A percentile compares a stretch with the other conserved stretches of the same genome.
Conservation (phyloP, 2,113 vertebrate species). For the Grantiella picta region DNA sequence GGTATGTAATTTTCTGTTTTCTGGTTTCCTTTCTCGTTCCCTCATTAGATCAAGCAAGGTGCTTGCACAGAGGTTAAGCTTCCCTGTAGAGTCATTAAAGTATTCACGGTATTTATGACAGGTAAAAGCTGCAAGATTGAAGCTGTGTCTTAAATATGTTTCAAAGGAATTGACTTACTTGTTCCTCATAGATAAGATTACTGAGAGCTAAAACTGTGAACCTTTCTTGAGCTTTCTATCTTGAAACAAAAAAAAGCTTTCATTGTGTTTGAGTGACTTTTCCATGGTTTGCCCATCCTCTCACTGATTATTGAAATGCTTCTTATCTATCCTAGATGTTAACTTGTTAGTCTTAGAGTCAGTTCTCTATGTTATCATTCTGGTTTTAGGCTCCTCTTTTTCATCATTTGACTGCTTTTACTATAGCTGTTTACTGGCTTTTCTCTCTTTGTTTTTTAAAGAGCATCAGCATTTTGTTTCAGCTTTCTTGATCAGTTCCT, state of each 20-base stretch:
- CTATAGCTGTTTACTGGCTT: neutral
- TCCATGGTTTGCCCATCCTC: neutral
- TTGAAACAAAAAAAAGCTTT: neutral
- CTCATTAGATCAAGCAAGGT: neutral
- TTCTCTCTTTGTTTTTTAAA: neutral
- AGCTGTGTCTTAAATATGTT: neutral
- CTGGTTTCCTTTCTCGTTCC: neutral
- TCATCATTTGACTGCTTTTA: neutral
- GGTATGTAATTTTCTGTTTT: constrained; percentile 70
- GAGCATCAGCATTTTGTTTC: neutral
- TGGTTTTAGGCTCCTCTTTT: neutral
- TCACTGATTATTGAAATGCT: neutral
- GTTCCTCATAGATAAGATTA: neutral
- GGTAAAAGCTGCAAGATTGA: neutral
- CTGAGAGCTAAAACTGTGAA: neutral
- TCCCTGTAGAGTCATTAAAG: neutral
- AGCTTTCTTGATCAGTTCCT: neutral
- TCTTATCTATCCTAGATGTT: neutral
- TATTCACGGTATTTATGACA: neutral
- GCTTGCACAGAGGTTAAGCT: neutral
- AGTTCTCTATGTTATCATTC: neutral
- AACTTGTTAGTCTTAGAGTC: neutral
- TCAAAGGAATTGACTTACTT: neutral
- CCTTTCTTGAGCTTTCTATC: neutral
- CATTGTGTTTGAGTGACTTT: neutral